phyloP scores from a whole-genome alignment of 2,113 vertebrate species.

The Machaerirhynchus nigripectus region DNA sequence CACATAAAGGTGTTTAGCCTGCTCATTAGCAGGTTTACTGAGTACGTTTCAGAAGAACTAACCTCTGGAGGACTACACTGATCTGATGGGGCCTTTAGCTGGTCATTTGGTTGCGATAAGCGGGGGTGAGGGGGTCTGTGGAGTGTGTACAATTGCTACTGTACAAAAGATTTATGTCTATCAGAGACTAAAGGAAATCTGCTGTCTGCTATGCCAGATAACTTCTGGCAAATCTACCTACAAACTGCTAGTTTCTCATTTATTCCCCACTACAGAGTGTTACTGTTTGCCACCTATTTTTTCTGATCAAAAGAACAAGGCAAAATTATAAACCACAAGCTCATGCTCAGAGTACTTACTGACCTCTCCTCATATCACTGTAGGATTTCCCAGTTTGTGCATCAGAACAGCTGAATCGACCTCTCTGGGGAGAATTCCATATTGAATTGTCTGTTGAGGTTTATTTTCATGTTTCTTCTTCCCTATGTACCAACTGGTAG shows the following conservation, averaged over 20 bases:
- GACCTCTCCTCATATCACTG: neutral
- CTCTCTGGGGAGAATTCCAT: neutral
- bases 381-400: neutral
- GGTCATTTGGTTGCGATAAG: neutral
- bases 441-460: neutral
- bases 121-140: rapidly evolving
- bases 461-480: neutral
- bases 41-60: neutral
- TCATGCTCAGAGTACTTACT: neutral
- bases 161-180: neutral
- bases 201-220: neutral
- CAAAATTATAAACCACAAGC: neutral
- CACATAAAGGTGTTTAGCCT: neutral
- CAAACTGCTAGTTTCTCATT: neutral
- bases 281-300: neutral
- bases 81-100: neutral
- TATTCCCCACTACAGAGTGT: neutral
- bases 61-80: neutral
- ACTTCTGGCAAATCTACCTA: neutral
- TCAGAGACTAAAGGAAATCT: neutral
- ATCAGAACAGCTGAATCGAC: neutral
- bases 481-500: neutral
- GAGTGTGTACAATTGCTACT: neutral
- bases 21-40: neutral
- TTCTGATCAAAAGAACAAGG: neutral